Evolutionary conservation across 2,888 invertebrate species (phyloP), one percentile per base, ranked within the genome.

Genomic region (Bellardia bayeri): DNA sequence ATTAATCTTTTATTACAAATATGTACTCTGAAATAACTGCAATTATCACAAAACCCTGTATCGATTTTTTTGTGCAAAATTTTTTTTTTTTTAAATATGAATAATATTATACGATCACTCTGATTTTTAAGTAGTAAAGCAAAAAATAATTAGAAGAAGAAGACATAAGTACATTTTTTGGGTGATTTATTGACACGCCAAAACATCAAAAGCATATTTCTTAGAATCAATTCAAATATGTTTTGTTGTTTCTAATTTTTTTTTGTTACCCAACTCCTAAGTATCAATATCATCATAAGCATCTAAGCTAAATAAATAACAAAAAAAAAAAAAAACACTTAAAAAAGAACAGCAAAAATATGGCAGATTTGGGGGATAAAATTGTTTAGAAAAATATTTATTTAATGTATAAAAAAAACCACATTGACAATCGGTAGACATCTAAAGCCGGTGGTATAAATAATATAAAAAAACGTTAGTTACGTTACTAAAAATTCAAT

Each of bases 111-210:
- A 66, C 23, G 71, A 71, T 69, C 56, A 76, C n/a, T 13, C 40
- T 68, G 51, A 71, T 79, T 86, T 86, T 68, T 58, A 14, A 30
- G 3, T 16, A 5, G 51, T 74, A 61, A 40, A 37, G 13, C 2
- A 23, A 58, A 16, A 63, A 40, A 42, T n/a, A 33, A 42, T 11
- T 6, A 45, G n/a, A 33, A 66, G 8, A 66, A 79, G 14, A 66
- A 71, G 33, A 23, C 16, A 69, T 66, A 14, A 71, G 54, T 71
- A 75, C 42, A 64, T 33, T 61, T 51, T 33, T 74, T 23, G 13
- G 9, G 66, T 88, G 76, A 88, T 88, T 85, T 88, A 88, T 85
- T 85, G 85, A 75, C 75, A 83, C 88, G 82, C 85, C 45, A 71
- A 66, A 83, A 88, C 85, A 74, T 88, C 85, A 85, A 88, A 88